phyloP scores from a whole-genome alignment of 2,113 vertebrate genomes.

The Petromus typicus region DNA sequence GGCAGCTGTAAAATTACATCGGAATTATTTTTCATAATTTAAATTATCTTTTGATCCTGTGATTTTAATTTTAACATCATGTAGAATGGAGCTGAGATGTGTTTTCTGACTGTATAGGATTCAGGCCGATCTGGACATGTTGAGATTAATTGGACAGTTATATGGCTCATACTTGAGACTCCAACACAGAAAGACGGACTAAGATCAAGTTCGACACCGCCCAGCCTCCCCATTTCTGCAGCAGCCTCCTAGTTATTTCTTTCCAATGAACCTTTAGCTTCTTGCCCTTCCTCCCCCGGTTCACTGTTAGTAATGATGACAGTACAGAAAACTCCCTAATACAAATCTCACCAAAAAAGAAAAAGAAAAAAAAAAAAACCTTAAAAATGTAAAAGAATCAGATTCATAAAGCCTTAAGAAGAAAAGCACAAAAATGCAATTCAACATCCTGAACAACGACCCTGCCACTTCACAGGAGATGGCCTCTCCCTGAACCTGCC shows the following conservation, averaged over 20 bases:
- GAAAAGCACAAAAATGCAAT: not conserved
- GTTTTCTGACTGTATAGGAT: not conserved
- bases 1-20: not conserved
- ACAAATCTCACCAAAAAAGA: not conserved
- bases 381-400: not conserved
- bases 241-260: not conserved
- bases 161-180: not conserved
- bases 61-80: not conserved
- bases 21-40: not conserved
- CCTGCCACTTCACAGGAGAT: fast-evolving
- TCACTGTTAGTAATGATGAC: not conserved
- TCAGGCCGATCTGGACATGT: not conserved
- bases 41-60: not conserved
- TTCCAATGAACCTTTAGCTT: not conserved
- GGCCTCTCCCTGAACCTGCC: not conserved
- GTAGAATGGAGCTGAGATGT: not conserved
- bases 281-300: not conserved
- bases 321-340: not conserved
- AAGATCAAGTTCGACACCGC: not conserved
- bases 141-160: slow-evolving; percentile 23
- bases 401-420: not conserved
- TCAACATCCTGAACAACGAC: fast-evolving
- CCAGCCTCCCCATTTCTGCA: not conserved
- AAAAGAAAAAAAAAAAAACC: not conserved
- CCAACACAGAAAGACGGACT: not conserved